Conservation (phyloP, 2,797 vertebrate species). For the Anniella stebbinsi region DNA sequence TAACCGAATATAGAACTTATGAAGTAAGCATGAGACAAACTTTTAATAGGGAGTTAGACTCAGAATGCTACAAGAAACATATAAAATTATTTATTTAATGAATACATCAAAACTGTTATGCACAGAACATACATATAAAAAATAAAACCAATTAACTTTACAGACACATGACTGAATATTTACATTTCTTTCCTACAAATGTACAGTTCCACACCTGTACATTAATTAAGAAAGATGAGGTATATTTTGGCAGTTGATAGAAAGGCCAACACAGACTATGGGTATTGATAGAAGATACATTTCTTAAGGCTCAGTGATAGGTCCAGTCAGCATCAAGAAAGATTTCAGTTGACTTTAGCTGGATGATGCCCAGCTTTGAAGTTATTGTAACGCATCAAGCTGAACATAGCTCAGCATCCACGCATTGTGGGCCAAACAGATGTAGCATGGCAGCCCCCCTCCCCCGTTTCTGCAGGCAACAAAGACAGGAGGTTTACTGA, state of each 20-base stretch:
- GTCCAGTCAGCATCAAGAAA: neutral
- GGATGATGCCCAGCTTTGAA: neutral
- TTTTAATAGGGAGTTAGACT: conserved; percentile 69
- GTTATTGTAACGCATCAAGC: neutral
- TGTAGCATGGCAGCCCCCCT: no score
- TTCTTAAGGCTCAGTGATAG: conserved; percentile 3
- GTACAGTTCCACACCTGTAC: conserved; percentile 85
- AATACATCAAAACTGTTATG: conserved; percentile 92
- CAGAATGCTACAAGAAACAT: conserved; percentile 75
- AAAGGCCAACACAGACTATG: conserved; percentile 84
- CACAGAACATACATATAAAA: conserved; percentile 96
- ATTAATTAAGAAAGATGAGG: conserved; percentile 89
- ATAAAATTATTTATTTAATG: conserved; percentile 90
- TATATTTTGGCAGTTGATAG: conserved; percentile 83
- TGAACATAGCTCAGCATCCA: neutral
- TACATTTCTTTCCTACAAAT: conserved; percentile 85
- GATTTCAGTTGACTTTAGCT: neutral
- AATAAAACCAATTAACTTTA: conserved; percentile 92
- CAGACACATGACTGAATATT: conserved; percentile 86
- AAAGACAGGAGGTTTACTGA: neutral
- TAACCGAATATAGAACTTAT: neutral
- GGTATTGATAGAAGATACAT: conserved; percentile 72
- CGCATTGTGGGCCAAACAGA: neutral
- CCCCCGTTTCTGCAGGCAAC: neutral
- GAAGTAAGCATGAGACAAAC: neutral